Conservation (phyloP, 2,113 vertebrate species). For the Lepus americanus region DNA sequence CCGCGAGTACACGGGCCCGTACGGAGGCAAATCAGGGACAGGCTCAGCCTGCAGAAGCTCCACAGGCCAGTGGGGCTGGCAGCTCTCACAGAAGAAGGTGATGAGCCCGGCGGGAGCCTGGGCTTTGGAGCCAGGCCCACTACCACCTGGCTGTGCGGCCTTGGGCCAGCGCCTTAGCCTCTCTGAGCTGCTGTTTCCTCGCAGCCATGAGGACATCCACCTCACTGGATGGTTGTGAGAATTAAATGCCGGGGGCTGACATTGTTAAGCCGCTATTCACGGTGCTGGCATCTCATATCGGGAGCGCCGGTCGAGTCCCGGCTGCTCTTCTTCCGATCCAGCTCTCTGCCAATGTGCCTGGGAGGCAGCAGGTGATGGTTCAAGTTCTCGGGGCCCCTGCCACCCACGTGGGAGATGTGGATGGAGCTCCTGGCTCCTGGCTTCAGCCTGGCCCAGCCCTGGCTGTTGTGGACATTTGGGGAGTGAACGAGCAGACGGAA, state of each 20-base stretch:
- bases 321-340: too few species aligned
- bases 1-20: rapidly evolving
- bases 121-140: background rate
- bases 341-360: too few species aligned
- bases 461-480: too few species aligned
- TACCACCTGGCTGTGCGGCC: background rate
- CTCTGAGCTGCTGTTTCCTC: background rate
- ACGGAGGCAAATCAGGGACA: background rate
- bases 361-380: too few species aligned
- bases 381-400: too few species aligned
- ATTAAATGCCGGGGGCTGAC: background rate
- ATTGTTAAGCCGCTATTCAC: too few species aligned
- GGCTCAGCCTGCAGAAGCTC: background rate
- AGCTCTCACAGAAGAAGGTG: background rate
- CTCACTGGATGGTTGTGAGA: background rate
- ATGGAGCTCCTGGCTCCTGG: too few species aligned
- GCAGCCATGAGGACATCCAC: background rate
- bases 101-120: background rate
- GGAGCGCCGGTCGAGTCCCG: too few species aligned
- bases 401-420: too few species aligned
- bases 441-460: too few species aligned
- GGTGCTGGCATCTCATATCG: too few species aligned
- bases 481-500: too few species aligned
- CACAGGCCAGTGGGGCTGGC: rapidly evolving
- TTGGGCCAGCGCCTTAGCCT: background rate